A percentile compares a stretch with the other conserved stretches of the same genome.
These are phyloP conservation scores for Ptiloglossa arizonensis DNA, from an alignment of 1,140 invertebrate species.

Conservation along the genomic window DNA sequence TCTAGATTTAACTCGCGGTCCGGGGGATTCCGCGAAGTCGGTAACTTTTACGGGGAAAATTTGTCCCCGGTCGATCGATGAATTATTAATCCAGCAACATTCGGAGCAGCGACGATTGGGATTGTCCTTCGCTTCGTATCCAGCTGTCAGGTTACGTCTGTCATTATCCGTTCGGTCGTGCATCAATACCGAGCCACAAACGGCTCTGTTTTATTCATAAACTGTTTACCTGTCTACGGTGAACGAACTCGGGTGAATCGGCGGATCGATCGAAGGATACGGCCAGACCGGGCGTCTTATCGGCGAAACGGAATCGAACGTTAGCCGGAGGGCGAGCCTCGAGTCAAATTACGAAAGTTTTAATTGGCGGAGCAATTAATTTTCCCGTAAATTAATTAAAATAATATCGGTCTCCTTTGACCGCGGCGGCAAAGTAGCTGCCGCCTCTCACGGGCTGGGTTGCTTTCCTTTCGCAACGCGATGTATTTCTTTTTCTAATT, in stretches of 20 bases:
- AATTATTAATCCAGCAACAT: constrained; percentile 23
- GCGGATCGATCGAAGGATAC: constrained; percentile 23
- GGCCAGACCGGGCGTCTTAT: constrained; percentile 37
- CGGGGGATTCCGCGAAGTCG: not conserved
- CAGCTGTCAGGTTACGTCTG: constrained; percentile 11
- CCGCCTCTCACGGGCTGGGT: not conserved
- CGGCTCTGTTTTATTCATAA: constrained; percentile 36
- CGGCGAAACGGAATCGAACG: constrained; percentile 44
- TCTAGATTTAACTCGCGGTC: not conserved
- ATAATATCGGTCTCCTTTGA: constrained; percentile 59
- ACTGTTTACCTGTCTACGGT: constrained; percentile 30
- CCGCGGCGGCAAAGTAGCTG: constrained; percentile 17
- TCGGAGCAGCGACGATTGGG: not conserved
- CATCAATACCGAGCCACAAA: not conserved
- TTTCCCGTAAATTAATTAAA: constrained; percentile 70
- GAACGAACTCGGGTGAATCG: constrained; percentile 37
- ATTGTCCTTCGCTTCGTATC: constrained; percentile 19
- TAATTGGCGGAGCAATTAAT: constrained; percentile 70
- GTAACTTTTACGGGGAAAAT: not conserved
- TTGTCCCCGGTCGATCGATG: not conserved
- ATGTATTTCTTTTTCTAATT: constrained; percentile 11
- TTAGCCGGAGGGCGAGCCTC: constrained; percentile 21
- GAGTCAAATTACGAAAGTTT: constrained; percentile 66
- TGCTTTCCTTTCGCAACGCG: constrained; percentile 4
- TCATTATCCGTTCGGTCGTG: constrained; percentile 7